Percentiles rank a stretch among this genome's conserved stretches.
These are phyloP conservation scores for Calliopum simillimum DNA, from an alignment of 2,888 invertebrate species.

Conservation along the genomic window DNA sequence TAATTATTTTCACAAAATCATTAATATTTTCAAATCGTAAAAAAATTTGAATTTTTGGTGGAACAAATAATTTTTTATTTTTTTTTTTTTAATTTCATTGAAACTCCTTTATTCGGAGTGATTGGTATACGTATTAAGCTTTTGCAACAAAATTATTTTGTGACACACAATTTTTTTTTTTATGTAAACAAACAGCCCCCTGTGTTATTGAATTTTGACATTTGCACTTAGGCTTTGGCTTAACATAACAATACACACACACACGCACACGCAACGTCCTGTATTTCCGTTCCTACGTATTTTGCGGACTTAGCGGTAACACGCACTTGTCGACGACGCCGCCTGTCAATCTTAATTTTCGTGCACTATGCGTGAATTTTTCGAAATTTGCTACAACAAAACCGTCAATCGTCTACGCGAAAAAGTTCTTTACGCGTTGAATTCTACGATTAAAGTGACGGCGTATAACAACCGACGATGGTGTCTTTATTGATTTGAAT, in stretches of 20 bases:
- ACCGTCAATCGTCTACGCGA: slow-evolving; percentile 1
- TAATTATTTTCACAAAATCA: too few relatives aligned
- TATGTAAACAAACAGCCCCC: background rate
- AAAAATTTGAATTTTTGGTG: too few relatives aligned
- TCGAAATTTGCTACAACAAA: background rate
- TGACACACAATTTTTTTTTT: too few relatives aligned
- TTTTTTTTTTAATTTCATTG: too few relatives aligned
- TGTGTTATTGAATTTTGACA: background rate
- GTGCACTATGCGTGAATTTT: background rate
- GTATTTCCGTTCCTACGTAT: too few relatives aligned
- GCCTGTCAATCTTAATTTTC: slow-evolving; percentile 5
- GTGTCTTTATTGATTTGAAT: slow-evolving; percentile 35
- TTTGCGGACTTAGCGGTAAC: background rate
- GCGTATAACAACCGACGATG: background rate
- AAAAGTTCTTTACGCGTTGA: slow-evolving; percentile 17
- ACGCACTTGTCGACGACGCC: background rate
- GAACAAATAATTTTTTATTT: too few relatives aligned
- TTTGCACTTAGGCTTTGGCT: background rate
- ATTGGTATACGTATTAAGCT: too few relatives aligned
- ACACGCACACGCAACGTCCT: too few relatives aligned
- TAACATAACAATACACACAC: background rate
- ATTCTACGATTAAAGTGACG: slow-evolving; percentile 21
- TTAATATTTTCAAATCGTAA: too few relatives aligned
- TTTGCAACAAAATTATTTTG: too few relatives aligned
- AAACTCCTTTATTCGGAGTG: too few relatives aligned